Base-by-base conservation (phyloP, 2,888 invertebrate species). In the Athetis lepigone region DNA sequence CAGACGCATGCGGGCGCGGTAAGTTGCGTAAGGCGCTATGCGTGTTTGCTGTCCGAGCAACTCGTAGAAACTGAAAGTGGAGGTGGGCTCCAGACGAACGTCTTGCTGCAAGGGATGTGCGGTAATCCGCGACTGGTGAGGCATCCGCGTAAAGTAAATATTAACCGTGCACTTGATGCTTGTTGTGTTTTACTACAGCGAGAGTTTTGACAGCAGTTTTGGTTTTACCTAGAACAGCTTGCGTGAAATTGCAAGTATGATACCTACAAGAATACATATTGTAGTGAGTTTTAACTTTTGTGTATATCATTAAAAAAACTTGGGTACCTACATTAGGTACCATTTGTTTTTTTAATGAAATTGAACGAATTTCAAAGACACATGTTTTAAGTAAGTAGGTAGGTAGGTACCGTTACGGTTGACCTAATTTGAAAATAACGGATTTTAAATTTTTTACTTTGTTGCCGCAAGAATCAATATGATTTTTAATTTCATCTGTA, bases 21-120 rank as follows among this genome's bases (percentile, higher is more conserved):
- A 62, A 57, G 75, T 88, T 89, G 83, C 88, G 83, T 83, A 88
- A 87, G 79, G 72, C 82, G 77, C 70, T 82, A 85, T 80, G 88
- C 92, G 94, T 90, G 92, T 83, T 87, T 76, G 72, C 91, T 75
- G 74, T 69, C 79, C 88, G 84, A 86, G 82, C 80, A 82, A 83
- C 84, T 84, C 79, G 80, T 81, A 81, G 92, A 94, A 94, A 94
- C 94, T 94, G 94, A 94, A 93, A 94, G 94, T 93, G 88, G 83
- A 71, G 70, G 75, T 76, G 62, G 75, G 42, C 56, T 77, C 70
- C 81, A 77, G 77, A 65, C 81, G 51, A 62, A 51, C 64, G 72
- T 73, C 77, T 76, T 75, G 74, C 45, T 60, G 66, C 67, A 79
- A 79, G 81, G 77, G 81, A 79, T 79, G 75, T 72, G 75, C 80